Conservation (phyloP, 1,140 invertebrate species). For the Delia radicum region DNA sequence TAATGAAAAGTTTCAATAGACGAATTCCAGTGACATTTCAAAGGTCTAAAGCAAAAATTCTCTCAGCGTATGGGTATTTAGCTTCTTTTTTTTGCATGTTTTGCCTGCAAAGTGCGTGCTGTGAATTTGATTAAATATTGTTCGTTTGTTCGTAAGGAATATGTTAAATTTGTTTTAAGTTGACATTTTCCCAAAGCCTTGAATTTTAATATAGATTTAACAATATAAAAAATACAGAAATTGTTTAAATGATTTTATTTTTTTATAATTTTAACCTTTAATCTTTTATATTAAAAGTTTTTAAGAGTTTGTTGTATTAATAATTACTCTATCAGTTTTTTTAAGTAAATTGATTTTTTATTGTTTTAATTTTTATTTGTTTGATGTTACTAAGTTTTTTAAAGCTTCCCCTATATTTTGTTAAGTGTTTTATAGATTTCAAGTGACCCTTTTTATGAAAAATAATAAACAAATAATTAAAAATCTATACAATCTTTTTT, state of each 20-base stretch:
- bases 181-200: slow-evolving; percentile 23
- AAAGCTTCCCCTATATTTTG: not conserved
- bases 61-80: too few relatives aligned
- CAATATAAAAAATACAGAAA: too few relatives aligned
- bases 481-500: slow-evolving; percentile 15
- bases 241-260: not conserved
- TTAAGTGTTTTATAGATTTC: not conserved
- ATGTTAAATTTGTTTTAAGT: not conserved
- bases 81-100: not conserved
- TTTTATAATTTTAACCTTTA: not conserved
- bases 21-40: too few relatives aligned
- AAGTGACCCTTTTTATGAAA: not conserved
- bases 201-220: slow-evolving; percentile 14
- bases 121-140: slow-evolving; percentile 17
- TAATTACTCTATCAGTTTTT: not conserved
- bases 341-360: not conserved
- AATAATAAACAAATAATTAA: slow-evolving; percentile 22
- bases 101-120: slow-evolving; percentile 2
- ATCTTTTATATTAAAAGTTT: not conserved
- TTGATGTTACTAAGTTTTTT: not conserved
- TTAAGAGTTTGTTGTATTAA: not conserved
- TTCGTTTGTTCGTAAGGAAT: not conserved
- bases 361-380: not conserved
- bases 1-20: too few relatives aligned
- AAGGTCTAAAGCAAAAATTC: too few relatives aligned